Evolutionary conservation across 1,140 invertebrate species (phyloP).

Genomic region (Odontomachus brunneus): DNA sequence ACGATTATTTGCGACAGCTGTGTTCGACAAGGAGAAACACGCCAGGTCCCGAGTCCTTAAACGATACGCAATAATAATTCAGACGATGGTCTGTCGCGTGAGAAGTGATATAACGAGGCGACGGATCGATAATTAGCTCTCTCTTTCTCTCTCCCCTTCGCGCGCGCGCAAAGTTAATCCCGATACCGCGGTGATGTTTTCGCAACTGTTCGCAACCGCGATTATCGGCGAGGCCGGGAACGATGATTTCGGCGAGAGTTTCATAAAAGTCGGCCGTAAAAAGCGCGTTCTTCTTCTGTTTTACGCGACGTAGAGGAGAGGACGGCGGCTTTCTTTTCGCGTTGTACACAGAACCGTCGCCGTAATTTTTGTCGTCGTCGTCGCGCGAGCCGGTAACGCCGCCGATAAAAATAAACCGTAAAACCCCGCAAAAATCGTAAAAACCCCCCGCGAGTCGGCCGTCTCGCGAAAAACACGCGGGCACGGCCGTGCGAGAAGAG

Average conservation of each 20-base stretch:
- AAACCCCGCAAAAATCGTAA: constrained; percentile 25
- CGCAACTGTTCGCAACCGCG: constrained; percentile 5
- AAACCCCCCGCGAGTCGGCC: neutral
- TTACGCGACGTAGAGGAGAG: neutral
- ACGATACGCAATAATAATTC: constrained; percentile 12
- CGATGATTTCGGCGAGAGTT: constrained; percentile 22
- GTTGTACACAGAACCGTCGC: too few relatives aligned
- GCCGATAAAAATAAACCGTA: constrained; percentile 55
- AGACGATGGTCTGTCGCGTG: neutral
- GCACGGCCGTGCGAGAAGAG: too few relatives aligned
- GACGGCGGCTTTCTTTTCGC: constrained; percentile 21
- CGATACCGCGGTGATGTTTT: constrained; percentile 12
- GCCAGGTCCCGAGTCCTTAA: neutral
- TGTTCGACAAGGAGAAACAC: constrained; percentile 33
- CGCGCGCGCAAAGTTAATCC: constrained; percentile 25
- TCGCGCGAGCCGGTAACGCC: constrained; percentile 5
- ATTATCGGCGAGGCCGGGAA: constrained; percentile 5
- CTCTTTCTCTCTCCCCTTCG: too few relatives aligned
- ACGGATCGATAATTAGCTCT: constrained; percentile 28
- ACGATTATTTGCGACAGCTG: constrained; percentile 59
- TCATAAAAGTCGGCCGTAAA: constrained; percentile 30
- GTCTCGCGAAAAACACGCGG: constrained; percentile 21
- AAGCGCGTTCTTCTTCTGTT: constrained; percentile 4
- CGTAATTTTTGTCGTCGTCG: constrained; percentile 21
- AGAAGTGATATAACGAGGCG: constrained; percentile 30